Base-by-base conservation (phyloP, 2,113 vertebrate species). In the Notothenia rossii region DNA sequence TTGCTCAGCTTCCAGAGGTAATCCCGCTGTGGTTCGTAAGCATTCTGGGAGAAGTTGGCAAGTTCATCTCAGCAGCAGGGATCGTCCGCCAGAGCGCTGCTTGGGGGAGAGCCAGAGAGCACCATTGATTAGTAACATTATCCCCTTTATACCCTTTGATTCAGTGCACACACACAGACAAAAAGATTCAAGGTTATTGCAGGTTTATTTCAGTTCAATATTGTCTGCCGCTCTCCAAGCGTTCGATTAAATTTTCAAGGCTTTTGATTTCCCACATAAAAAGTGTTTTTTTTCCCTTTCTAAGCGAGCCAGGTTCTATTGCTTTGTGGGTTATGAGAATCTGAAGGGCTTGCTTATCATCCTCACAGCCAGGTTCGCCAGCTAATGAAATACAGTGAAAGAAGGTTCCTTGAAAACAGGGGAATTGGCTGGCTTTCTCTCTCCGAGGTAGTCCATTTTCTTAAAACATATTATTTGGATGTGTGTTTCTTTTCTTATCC, bases 101-200 rank as follows among this genome's bases (percentile, higher is more conserved):
- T 79, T 79, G 86, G 79, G 68, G 60, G 4, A 13, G 55, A 78
- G 77, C 72, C 80, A 81, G 75, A 68, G 62, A 81, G 65, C 58
- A 73, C 13, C 80, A 81, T 64, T 75, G 79, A 89, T 90, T 72
- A 85, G 53, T 50, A 88, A 76, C 79, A 88, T 89, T 82, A 86
- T 89, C 85, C 67, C 84, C 73, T 79, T 63, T 43, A 48, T 62
- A 79, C 62, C 54, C 3, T 29, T 66, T 49, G 51, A 75, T 68
- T 68, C 65, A 54, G 18, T 15, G 3, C 62, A 20, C 66, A 46
- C 46, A 12, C 36, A 62, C 64, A 17, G 43, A 50, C 40, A 22
- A 14, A 46, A 46, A 29, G 64, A 66, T 68, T 66, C 83, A 81
- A 88, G 67, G 81, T 85, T 72, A 76, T 64, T 79, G 72, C 79